Evolutionary conservation across 2,797 vertebrate species (phyloP), one percentile per base, ranked within the genome.

Genomic region (Coccyzus lansbergi): DNA sequence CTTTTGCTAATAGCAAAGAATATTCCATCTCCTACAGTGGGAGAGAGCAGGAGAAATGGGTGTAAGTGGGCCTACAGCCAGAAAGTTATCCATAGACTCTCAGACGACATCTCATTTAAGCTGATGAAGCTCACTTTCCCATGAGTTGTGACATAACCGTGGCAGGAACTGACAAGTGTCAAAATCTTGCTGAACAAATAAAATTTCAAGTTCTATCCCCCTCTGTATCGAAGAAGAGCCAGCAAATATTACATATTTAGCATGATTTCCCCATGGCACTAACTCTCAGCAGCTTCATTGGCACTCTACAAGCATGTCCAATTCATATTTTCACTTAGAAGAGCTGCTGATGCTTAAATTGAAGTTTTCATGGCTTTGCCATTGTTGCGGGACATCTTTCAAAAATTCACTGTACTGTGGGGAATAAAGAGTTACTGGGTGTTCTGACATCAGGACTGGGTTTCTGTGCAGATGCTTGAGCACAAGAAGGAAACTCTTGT

Each of bases 121-220:
- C 76, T 92, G 87, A 86, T 86, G 83, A 91, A 91, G 81, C 87
- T 91, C 96, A 59, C 92, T 96, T 96, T 91, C 65, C 80, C 86
- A 68, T 51, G 40, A 94, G 83, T 94, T 95, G 83, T 94, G 92
- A 94, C 93, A 95, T 85, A 96, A 93, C 46, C 49, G 42, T 90
- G 81, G 78, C 92, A 95, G 88, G 86, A 94, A 63, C 75, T 95
- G 90, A 93, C 90, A 96, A 94, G 93, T 90, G 94, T 90, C 95
- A 96, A 96, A 94, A 94, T 92, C 90, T 75, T 71, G 42, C 68
- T 60, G 93, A 96, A 86, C 83, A 90, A 92, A 58, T 88, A 85
- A 95, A 83, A 86, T 76, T 92, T 87, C 58, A 52, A 84, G 71
- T 80, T 68, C 83, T 83, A 92, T 77, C 53, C 67, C 53, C 67